These are phyloP conservation scores for Triplophysa bombifrons DNA, from an alignment of 2,797 vertebrate species.

Conservation along the genomic window DNA sequence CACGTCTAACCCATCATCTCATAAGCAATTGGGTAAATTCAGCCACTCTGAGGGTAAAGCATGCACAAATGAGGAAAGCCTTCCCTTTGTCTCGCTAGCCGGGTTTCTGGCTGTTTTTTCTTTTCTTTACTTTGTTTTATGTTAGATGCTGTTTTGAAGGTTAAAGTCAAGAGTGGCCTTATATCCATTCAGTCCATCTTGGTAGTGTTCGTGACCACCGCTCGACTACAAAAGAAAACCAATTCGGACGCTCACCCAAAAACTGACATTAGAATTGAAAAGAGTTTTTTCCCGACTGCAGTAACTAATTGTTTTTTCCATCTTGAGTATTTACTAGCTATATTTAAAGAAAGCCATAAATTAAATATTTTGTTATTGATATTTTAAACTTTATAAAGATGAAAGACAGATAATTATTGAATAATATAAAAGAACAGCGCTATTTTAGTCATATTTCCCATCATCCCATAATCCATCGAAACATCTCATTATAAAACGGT, in stretches of 20 bases:
- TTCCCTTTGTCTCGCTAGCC: slow-evolving; percentile 22
- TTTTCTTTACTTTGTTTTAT: not conserved
- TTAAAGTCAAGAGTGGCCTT: slow-evolving; percentile 49
- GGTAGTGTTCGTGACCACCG: slow-evolving; percentile 7
- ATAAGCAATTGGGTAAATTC: slow-evolving; percentile 23
- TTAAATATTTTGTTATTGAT: slow-evolving; percentile 33
- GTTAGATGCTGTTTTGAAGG: slow-evolving; percentile 8
- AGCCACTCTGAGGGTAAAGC: slow-evolving; percentile 22
- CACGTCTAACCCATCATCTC: slow-evolving; percentile 21
- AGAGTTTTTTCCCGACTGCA: not conserved
- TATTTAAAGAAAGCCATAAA: slow-evolving; percentile 10
- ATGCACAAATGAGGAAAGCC: slow-evolving; percentile 37
- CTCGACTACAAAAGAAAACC: not conserved
- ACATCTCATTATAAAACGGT: slow-evolving; percentile 4
- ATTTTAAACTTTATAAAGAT: slow-evolving; percentile 9
- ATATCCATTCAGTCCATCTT: slow-evolving; percentile 22
- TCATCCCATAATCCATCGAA: slow-evolving; percentile 37
- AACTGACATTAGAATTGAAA: not conserved
- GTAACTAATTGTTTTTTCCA: not conserved
- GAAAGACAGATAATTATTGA: slow-evolving; percentile 10
- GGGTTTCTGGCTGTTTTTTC: slow-evolving; percentile 6
- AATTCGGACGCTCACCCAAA: not conserved
- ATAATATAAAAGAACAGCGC: slow-evolving; percentile 40
- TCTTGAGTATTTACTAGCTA: not conserved
- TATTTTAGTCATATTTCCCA: slow-evolving; percentile 12